These are phyloP conservation scores for Trichomalopsis sarcophagae DNA, from an alignment of 1,140 invertebrate genomes.

Conservation along the genomic window DNA sequence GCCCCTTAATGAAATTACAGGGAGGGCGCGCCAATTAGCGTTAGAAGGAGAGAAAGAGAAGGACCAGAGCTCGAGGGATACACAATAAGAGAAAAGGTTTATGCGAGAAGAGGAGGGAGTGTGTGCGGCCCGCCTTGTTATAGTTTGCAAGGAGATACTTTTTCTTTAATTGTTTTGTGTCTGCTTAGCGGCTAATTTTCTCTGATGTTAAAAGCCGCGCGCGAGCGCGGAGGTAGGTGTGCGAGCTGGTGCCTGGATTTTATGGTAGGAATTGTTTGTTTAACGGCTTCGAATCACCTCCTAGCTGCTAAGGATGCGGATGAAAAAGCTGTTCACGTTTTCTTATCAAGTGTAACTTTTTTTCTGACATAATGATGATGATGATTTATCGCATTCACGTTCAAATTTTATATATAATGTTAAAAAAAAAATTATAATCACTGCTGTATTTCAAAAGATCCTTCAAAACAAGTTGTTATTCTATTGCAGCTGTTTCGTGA, in stretches of 20 bases:
- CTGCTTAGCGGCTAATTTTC: slow-evolving; percentile 18
- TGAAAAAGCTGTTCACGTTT: not conserved
- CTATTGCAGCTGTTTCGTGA: no score
- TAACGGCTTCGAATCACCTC: not conserved
- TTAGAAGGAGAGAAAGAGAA: not conserved
- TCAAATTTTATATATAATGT: no score
- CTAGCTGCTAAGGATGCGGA: not conserved
- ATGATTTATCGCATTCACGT: no score
- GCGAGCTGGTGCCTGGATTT: not conserved
- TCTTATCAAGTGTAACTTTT: no score
- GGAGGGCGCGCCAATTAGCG: slow-evolving; percentile 57
- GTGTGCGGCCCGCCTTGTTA: slow-evolving; percentile 60
- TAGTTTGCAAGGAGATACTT: slow-evolving; percentile 60
- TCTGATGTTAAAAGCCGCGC: not conserved
- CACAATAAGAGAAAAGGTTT: slow-evolving; percentile 42
- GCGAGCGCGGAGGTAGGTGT: not conserved
- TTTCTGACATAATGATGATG: no score
- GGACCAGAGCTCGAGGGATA: slow-evolving; percentile 20
- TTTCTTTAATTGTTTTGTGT: slow-evolving; percentile 34
- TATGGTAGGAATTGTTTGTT: not conserved
- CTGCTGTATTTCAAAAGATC: no score
- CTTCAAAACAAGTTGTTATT: no score
- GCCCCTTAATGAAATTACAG: slow-evolving; percentile 51
- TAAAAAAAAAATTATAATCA: no score
- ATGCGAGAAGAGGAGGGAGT: slow-evolving; percentile 1